These are phyloP conservation scores for Sebastes hubbsi DNA, from an alignment of 2,797 vertebrate species.

Conservation along the genomic window DNA sequence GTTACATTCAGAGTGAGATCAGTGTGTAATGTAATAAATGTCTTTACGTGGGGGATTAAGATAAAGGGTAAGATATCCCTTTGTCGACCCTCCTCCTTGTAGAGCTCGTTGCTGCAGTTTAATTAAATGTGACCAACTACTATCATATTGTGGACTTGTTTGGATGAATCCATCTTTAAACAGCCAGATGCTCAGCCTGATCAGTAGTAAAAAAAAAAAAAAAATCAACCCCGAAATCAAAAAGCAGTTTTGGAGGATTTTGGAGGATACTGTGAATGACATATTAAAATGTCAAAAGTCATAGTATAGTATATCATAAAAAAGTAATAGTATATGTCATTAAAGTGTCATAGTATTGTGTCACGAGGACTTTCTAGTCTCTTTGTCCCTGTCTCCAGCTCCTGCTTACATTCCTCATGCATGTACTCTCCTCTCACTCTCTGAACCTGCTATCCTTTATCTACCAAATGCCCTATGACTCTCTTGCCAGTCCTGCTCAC, in stretches of 20 bases:
- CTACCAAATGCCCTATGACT: too few relatives aligned
- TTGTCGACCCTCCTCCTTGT: background rate
- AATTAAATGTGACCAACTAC: slow-evolving; percentile 12
- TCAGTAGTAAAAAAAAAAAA: background rate
- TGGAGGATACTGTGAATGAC: background rate
- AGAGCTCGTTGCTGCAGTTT: background rate
- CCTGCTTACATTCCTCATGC: background rate
- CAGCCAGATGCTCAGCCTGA: background rate
- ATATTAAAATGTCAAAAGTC: background rate
- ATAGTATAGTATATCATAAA: background rate
- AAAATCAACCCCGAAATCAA: background rate
- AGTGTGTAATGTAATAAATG: background rate
- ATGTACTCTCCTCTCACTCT: background rate
- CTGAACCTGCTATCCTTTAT: background rate
- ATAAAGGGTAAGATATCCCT: slow-evolving; percentile 1
- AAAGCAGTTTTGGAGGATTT: background rate
- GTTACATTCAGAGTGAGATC: background rate
- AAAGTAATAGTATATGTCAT: background rate
- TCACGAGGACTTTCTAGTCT: too few relatives aligned
- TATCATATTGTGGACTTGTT: background rate
- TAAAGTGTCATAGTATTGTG: too few relatives aligned
- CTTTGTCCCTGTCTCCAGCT: background rate
- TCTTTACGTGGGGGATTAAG: background rate
- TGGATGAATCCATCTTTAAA: slow-evolving; percentile 20
- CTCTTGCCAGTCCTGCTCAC: too few relatives aligned